These are phyloP conservation scores for Macroteleia sp. DNA, from an alignment of 2,888 invertebrate species.

Conservation along the genomic window DNA sequence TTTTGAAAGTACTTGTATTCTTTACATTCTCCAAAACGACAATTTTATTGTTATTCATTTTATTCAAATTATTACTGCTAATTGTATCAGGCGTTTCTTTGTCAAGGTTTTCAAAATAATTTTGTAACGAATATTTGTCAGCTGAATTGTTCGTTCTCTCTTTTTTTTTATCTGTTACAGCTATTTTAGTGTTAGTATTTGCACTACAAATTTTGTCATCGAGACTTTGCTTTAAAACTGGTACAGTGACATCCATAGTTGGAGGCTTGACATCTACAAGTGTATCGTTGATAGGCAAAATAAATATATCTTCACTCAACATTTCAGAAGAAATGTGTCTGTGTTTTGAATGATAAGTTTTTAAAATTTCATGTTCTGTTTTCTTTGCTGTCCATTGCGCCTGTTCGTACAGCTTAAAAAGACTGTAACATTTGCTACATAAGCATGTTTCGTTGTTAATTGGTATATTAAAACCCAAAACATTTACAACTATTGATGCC, in stretches of 20 bases:
- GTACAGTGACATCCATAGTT: too few species aligned
- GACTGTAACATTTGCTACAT: slow-evolving; percentile 73
- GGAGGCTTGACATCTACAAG: too few species aligned
- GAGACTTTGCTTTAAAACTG: too few species aligned
- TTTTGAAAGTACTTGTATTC: too few species aligned
- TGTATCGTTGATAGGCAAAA: too few species aligned
- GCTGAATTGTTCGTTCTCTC: background rate
- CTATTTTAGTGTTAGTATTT: background rate
- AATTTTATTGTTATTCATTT: too few species aligned
- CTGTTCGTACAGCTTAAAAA: slow-evolving; percentile 76
- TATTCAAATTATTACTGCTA: too few species aligned
- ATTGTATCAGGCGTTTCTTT: too few species aligned
- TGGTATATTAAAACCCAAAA: slow-evolving; percentile 63
- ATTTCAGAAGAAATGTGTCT: too few species aligned
- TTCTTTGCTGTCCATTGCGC: slow-evolving; percentile 74
- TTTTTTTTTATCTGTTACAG: background rate
- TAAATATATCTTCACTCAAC: too few species aligned
- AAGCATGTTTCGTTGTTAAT: slow-evolving; percentile 70
- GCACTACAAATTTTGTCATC: background rate
- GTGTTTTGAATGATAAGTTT: slow-evolving; percentile 65
- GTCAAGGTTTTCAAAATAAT: slow-evolving; percentile 31
- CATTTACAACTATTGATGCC: slow-evolving; percentile 69
- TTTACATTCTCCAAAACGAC: too few species aligned
- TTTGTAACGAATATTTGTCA: slow-evolving; percentile 41
- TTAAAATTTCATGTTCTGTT: slow-evolving; percentile 73